Base-by-base conservation (phyloP, 2,113 vertebrate species). In the Potamarius usumacintae region DNA sequence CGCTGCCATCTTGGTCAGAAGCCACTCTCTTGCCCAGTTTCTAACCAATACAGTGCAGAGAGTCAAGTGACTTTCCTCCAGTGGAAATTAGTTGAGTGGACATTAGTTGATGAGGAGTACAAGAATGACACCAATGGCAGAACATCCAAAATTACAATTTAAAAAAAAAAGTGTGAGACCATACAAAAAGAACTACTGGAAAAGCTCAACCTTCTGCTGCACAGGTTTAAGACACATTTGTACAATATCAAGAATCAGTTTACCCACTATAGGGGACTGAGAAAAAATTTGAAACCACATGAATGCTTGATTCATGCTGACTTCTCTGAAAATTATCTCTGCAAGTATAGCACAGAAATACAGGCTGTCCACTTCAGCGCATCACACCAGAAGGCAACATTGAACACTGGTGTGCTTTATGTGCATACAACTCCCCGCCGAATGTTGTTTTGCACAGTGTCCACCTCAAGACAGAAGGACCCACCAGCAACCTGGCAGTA, bases 91-190 rank as follows among this genome's bases (percentile, higher is more conserved):
- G n/a, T n/a, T n/a, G n/a, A 71, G 1, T 17, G 27, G 67, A 11
- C 10, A 71, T 4, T 71, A 14, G 27, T 34, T 14, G 67, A 71
- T 34, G 34, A 71, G 67, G n/a, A 71, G 14, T 30, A 30, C 65
- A 69, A 88, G 42, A 83, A 86, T 80, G 55, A 86, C 63, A 63
- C 79, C 20, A 86, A 63, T 87, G 67, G 65, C 20, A 67, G 77
- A 84, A 86, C 86, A 88, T 86, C 72, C 30, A 86, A 87, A 79
- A 53, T 90, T 50, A 85, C 57, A 30, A 67, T 83, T 1, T 83
- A 87, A 71, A 87, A 85, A 85, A 30, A 88, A n/a, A 11, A 65
- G n/a, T n/a, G 85, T 58, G 27, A 82, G 53, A 83, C 63, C 71
- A 81, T 42, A 3, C 72, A 80, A 86, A 71, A 88, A 48, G 42